A percentile compares a stretch with the other conserved stretches of the same genome.
Evolutionary conservation across 2,113 vertebrate genomes (phyloP).

Genomic region (Trachemys scripta): DNA sequence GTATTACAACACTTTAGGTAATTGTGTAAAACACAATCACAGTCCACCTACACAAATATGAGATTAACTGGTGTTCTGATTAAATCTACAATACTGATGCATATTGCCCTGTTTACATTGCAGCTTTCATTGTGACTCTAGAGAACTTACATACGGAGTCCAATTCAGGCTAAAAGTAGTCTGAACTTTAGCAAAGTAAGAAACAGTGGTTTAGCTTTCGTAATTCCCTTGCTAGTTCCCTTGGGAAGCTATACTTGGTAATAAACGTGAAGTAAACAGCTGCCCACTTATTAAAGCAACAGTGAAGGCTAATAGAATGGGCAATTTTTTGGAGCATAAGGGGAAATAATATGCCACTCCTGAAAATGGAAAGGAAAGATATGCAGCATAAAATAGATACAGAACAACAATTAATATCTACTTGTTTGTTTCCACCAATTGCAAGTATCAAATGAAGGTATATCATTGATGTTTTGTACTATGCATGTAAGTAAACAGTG

Average conservation of each 20-base stretch:
- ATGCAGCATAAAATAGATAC: background rate
- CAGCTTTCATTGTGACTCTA: accelerated
- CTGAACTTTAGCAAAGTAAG: background rate
- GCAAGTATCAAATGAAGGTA: background rate
- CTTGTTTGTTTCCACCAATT: slow-evolving; percentile 54
- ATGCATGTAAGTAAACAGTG: accelerated
- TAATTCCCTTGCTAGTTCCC: background rate
- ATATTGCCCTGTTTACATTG: background rate
- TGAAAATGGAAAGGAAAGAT: background rate
- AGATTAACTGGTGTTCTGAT: background rate
- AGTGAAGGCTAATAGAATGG: accelerated
- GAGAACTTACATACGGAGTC: background rate
- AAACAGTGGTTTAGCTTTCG: background rate
- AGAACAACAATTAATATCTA: background rate
- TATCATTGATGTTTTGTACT: background rate
- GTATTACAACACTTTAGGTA: background rate
- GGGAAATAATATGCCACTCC: background rate
- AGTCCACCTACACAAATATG: background rate
- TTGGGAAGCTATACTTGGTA: background rate
- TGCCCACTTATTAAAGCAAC: background rate
- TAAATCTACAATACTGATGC: background rate
- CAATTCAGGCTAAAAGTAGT: background rate
- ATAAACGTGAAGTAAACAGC: background rate
- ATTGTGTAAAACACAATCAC: background rate
- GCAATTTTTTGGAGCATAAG: background rate